Base-by-base conservation (phyloP, 2,113 vertebrate genomes). In the Amphilophus citrinellus region DNA sequence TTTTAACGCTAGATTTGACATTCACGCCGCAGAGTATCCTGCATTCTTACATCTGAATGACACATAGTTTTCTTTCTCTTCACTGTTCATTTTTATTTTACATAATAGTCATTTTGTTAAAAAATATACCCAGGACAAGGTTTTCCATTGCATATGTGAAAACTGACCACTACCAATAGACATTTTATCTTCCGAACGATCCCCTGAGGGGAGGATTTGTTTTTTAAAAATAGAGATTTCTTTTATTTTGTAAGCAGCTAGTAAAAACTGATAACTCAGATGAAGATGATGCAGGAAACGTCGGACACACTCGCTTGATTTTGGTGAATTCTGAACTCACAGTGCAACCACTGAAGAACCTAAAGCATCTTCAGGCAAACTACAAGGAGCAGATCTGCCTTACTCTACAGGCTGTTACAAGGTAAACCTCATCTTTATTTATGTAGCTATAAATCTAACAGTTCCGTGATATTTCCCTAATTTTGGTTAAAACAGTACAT, bases 391-490 rank as follows among this genome's bases (percentile, higher is more conserved):
- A 80, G 88, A 77, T 73, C 84, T 73, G 87, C 42, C 39, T 44
- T 18, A 66, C 60, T 76, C 81, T 13, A 77, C 89, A 83, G 65
- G 63, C 80, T 86, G 77, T 32, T 77, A 1, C 5, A 65, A 94
- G 94, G 92, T 94, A 92, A 91, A 82, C 44, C 35, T 27, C 47
- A 27, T n/a, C 22, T 35, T 7, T 20, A 20, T 56, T 30, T 11
- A 14, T 32, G 9, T 53, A 56, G 22, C 4, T 37, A 15, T 13
- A 57, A 57, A 76, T 58, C 20, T 24, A 22, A 57, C 7, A 50
- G 24, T 7, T 44, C 24, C 42, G 30, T 71, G 1, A 71, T 9
- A 24, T 73, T 53, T 32, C 44, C 66, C 17, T 53, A 18, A 53
- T 30, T 53, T 32, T 58, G 50, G 20, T 37, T 76, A 57, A 8